Evolutionary conservation across 2,888 invertebrate genomes (phyloP).

Genomic region (Asteroscopus sphinx): DNA sequence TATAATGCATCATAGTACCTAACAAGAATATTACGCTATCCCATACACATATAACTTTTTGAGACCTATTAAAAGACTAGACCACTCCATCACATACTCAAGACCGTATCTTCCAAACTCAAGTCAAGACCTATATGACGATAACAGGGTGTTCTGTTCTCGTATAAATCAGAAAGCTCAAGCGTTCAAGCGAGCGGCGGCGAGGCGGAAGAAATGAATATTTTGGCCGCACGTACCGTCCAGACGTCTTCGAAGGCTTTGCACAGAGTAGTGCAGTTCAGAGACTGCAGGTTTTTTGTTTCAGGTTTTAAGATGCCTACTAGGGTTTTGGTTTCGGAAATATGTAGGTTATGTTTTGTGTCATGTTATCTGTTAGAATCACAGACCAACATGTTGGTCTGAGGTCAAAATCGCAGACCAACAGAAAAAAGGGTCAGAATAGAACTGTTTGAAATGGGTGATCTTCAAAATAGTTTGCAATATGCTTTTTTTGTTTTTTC

Average conservation of each 20-base stretch:
- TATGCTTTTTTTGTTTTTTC: too few relatives aligned
- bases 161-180: slow-evolving; percentile 56
- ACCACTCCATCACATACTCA: slow-evolving; percentile 24
- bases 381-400: too few relatives aligned
- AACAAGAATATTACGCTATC: too few relatives aligned
- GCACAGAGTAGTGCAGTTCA: slow-evolving; percentile 31
- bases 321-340: not conserved
- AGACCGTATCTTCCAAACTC: slow-evolving; percentile 20
- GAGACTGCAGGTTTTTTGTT: slow-evolving; percentile 8
- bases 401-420: too few relatives aligned
- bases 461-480: too few relatives aligned
- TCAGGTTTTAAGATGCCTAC: not conserved
- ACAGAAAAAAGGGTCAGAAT: too few relatives aligned
- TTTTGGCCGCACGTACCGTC: slow-evolving; percentile 71
- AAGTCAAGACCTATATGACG: slow-evolving; percentile 41
- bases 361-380: too few relatives aligned
- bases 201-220: slow-evolving; percentile 78
- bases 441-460: too few relatives aligned
- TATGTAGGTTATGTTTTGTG: not conserved
- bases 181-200: slow-evolving; percentile 61
- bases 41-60: too few relatives aligned
- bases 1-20: too few relatives aligned
- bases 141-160: slow-evolving; percentile 40
- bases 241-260: slow-evolving; percentile 63
- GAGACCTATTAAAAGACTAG: slow-evolving; percentile 12